A percentile compares a stretch with the other conserved stretches of the same genome.
These are phyloP conservation scores for Leptopilina boulardi DNA, from an alignment of 1,140 invertebrate genomes.

Conservation along the genomic window DNA sequence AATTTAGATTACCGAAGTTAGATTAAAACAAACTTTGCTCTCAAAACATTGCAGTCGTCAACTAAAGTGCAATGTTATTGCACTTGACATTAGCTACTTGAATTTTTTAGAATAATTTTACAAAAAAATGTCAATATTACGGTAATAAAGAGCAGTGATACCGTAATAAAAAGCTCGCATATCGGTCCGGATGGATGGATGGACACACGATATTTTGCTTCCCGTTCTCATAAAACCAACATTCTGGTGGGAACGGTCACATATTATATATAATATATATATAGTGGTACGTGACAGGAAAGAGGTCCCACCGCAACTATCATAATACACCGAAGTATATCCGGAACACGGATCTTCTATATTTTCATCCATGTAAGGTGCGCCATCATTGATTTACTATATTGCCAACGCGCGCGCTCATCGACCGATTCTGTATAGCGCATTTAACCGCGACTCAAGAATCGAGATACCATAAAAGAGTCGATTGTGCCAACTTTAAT, in stretches of 20 bases:
- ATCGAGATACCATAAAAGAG: conserved; percentile 32
- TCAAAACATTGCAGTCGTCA: conserved; percentile 32
- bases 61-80: background rate
- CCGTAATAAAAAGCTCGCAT: conserved; percentile 46
- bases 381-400: conserved; percentile 38
- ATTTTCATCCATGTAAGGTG: conserved; percentile 54
- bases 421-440: conserved; percentile 16
- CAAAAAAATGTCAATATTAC: no score
- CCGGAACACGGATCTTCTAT: conserved; percentile 62
- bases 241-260: conserved; percentile 60
- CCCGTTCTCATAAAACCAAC: conserved; percentile 65
- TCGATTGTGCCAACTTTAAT: conserved; percentile 33
- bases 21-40: conserved; percentile 35
- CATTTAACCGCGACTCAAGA: conserved; percentile 23
- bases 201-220: conserved; percentile 70
- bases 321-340: conserved; percentile 68
- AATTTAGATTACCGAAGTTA: conserved; percentile 22
- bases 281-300: conserved; percentile 66
- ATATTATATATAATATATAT: no score
- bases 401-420: conserved; percentile 30
- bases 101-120: no score
- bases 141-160: conserved; percentile 18
- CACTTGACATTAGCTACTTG: background rate
- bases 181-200: conserved; percentile 53
- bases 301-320: conserved; percentile 68